Evolutionary conservation across 2,797 vertebrate species (phyloP), one percentile per base, ranked within the genome.

Genomic region (Intellagama lesueurii): DNA sequence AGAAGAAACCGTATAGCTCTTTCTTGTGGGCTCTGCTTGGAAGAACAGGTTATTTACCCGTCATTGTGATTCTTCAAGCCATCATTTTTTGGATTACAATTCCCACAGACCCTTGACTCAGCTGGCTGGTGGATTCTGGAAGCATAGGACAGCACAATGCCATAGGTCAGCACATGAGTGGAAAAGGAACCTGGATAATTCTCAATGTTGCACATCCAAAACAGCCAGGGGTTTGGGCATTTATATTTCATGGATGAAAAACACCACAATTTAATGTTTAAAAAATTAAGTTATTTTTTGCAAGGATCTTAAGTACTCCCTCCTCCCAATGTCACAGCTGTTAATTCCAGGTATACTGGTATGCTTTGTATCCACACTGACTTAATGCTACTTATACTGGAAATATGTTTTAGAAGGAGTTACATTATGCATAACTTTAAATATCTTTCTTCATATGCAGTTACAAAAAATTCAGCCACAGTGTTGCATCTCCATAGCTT

Each of bases 351-450:
- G 94, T 93, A 49, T 91, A 92, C 91, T 86, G 84, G 70, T n/a
- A 93, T 0, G 91, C 86, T 87, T 91, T 44, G 75, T 89, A 68
- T 85, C 90, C 91, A 47, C 92, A 92, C 75, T 93, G 87, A 90
- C 91, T 93, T 93, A 91, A 49, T 84, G 56, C 90, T 88, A 93
- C 91, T 90, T 83, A 92, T 90, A 92, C 77, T 92, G 79, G 30
- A 92, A 24, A 73, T 73, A 47, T n/a, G 35, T 78, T 70, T 70
- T 70, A 87, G 89, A 89, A 88, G 40, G 87, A 76, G 90, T 70
- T 89, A n/a, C 72, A 90, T 72, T 44, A 85, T 84, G 87, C 90
- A 30, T 64, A 91, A 86, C 56, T 92, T 91, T 77, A 35, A 88
- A 56, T 88, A 91, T 89, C 81, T 93, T 89, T 89, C 85, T 85